Evolutionary conservation across 2,888 invertebrate species (phyloP).

Genomic region (Drosophila trichaetosa): DNA sequence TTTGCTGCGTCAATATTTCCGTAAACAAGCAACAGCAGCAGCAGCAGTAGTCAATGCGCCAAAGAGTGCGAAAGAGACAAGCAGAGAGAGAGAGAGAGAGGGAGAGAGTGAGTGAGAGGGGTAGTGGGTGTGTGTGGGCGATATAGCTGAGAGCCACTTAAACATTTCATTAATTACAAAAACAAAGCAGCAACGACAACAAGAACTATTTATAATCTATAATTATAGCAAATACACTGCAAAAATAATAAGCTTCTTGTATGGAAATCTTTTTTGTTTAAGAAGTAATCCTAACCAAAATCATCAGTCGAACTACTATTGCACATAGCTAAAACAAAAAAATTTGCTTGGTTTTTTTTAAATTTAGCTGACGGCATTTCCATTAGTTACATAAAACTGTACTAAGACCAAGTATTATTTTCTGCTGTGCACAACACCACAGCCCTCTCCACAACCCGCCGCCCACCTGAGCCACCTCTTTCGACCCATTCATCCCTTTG

Average conservation of each 20-base stretch:
- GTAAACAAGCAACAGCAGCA: constrained; percentile 49
- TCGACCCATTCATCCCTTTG: background rate
- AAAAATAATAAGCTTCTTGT: background rate
- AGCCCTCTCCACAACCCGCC: background rate
- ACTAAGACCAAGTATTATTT: background rate
- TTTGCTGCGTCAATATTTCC: constrained; percentile 72
- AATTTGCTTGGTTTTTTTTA: background rate
- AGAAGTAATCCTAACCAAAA: background rate
- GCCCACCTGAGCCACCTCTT: background rate
- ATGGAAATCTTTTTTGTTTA: background rate
- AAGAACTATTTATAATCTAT: constrained; percentile 36
- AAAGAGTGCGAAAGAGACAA: background rate
- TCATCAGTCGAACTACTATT: background rate
- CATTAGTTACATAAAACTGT: background rate
- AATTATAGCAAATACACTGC: constrained; percentile 46
- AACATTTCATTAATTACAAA: constrained; percentile 62
- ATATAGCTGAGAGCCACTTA: constrained; percentile 33
- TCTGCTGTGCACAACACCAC: background rate
- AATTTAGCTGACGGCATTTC: background rate
- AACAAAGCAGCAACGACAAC: constrained; percentile 17
- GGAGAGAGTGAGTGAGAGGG: background rate
- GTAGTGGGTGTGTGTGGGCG: constrained; percentile 1
- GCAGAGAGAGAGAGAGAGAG: constrained; percentile 7
- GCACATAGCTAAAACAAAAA: background rate
- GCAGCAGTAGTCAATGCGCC: background rate